These are phyloP conservation scores for Ondatra zibethicus DNA, from an alignment of 2,113 vertebrate genomes.

Conservation along the genomic window DNA sequence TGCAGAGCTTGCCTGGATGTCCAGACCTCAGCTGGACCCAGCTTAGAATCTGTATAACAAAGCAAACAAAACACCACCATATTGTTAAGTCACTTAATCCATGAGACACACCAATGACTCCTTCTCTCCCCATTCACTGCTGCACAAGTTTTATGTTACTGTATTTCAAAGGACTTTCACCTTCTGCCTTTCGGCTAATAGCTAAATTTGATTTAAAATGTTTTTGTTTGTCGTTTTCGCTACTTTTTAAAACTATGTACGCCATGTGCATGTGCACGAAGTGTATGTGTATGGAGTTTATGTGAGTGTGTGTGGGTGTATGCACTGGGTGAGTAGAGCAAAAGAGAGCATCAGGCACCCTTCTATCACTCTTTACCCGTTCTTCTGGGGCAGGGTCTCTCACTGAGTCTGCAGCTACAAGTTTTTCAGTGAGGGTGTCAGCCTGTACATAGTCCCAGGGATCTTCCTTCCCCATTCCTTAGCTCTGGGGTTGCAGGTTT, in stretches of 20 bases:
- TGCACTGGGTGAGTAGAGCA: not conserved
- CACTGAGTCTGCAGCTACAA: not conserved
- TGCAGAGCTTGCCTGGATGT: constrained; percentile 98
- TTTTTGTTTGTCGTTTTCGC: not conserved
- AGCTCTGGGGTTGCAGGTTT: not conserved
- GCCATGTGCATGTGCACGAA: not conserved
- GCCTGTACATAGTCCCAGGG: not conserved
- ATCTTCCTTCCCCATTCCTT: not conserved
- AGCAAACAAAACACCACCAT: constrained; percentile 27
- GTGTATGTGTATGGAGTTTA: not conserved
- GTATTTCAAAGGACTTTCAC: constrained; percentile 26
- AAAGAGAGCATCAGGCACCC: not conserved
- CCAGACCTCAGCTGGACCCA: constrained; percentile 98
- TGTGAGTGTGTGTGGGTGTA: not conserved
- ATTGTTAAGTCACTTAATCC: not conserved
- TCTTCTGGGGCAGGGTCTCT: not conserved
- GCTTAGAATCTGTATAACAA: constrained; percentile 92
- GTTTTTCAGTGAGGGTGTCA: not conserved
- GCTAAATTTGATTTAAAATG: constrained; percentile 36
- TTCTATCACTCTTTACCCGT: not conserved
- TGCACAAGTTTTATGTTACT: not conserved
- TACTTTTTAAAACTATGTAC: not conserved
- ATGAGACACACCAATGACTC: not conserved
- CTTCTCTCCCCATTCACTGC: not conserved
- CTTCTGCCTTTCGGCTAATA: not conserved